Evolutionary conservation across 2,797 vertebrate genomes (phyloP).

Genomic region (Clarias platycephalus): DNA sequence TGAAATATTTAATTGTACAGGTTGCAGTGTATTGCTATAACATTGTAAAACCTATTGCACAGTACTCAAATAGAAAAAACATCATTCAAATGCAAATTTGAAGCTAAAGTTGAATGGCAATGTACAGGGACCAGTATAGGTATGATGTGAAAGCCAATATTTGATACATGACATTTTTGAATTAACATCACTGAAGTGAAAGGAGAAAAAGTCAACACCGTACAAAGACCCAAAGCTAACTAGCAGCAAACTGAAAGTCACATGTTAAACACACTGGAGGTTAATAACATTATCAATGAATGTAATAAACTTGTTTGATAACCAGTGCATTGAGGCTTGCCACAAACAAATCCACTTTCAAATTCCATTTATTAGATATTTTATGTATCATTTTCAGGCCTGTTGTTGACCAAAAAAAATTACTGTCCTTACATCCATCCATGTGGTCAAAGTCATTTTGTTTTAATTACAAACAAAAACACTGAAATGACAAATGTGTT

Average conservation of each 20-base stretch:
- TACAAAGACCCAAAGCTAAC: not conserved
- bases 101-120: not conserved
- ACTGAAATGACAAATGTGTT: constrained; percentile 61
- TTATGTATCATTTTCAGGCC: not conserved
- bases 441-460: constrained; percentile 66
- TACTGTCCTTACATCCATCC: constrained; percentile 53
- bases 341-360: not conserved
- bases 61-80: not conserved
- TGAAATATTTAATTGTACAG: not conserved
- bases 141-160: not conserved
- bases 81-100: not conserved
- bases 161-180: not conserved
- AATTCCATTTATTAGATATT: not conserved
- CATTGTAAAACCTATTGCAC: not conserved
- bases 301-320: not conserved
- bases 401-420: constrained; percentile 50
- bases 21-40: not conserved
- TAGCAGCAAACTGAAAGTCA: not conserved
- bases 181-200: not conserved
- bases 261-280: constrained; percentile 25
- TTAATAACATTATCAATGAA: constrained; percentile 13
- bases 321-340: not conserved
- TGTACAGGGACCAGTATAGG: not conserved
- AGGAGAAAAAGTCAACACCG: not conserved
- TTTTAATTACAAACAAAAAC: constrained; percentile 76